Evolutionary conservation across 2,888 invertebrate species (phyloP), one percentile per base, ranked within the genome.

Genomic region (Agrochola macilenta): DNA sequence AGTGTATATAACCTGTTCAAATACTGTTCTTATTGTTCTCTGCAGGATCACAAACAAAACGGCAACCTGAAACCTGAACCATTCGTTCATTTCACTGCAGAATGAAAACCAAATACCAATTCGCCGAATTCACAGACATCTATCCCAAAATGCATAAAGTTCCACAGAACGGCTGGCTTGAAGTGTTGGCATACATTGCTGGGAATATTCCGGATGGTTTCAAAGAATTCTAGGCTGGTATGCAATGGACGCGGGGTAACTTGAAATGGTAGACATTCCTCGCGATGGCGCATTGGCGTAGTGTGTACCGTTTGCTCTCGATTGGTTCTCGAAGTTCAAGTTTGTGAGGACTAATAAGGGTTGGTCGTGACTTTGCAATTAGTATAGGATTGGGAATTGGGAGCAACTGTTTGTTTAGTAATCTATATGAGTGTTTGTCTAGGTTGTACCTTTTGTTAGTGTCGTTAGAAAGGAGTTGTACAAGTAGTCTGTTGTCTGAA

Each of bases 201-300:
- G 61, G n/a, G 60, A 76, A 84, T 82, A 75, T 72, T 77, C 68
- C 39, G 68, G 54, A 83, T 85, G 74, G 66, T 78, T 46, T 43
- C 74, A 66, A 82, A 86, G 76, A 81, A 85, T 82, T 77, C 69
- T 68, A 60, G 63, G 71, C 39, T 35, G 69, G 80, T 78, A 86
- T 87, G 82, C 61, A 58, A 77, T 79, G 86, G 74, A 84, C 74
- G 86, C 81, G 78, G 69, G 81, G 74, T 70, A 66, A 80, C 74
- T 83, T 74, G 78, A 72, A 80, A 86, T 86, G 72, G 82, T 76
- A 5, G n/a, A 66, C 69, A 87, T 87, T 76, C 52, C 69, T 43
- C 39, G 39, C 69, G 23, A 71, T 84, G 87, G 74, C 87, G 87
- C 87, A 87, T 86, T 87, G 84, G 82, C 75, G 87, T 76, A 78